Conservation (phyloP, 37 sponge, comb jelly and placozoan genomes). For the Mnemiopsis leidyi region DNA sequence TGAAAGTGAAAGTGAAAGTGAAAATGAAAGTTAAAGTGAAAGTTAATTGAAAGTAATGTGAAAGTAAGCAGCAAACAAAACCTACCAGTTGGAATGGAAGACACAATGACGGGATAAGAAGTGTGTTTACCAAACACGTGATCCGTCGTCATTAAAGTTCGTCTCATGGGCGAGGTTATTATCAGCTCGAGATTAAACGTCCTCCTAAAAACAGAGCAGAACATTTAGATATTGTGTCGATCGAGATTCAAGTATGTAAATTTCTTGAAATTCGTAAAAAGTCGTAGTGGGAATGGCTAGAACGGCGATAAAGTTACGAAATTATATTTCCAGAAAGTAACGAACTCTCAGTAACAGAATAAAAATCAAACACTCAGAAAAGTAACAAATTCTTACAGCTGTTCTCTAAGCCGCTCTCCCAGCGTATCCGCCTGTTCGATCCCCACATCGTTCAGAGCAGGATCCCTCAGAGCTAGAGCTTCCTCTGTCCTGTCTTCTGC, state of each 20-base stretch:
- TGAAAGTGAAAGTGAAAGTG: too few relatives aligned
- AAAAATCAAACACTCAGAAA: too few relatives aligned
- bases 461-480: neutral
- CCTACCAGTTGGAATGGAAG: neutral
- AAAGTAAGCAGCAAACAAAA: neutral
- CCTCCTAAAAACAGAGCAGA: too few relatives aligned
- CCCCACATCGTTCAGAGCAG: neutral
- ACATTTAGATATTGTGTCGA: too few relatives aligned
- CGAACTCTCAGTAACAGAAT: too few relatives aligned
- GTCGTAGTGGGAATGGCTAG: too few relatives aligned
- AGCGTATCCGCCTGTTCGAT: neutral
- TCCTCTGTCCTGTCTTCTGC: neutral
- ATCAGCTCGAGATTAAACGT: neutral
- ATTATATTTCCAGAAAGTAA: too few relatives aligned
- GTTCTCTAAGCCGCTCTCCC: neutral
- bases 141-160: slow-evolving; percentile 9
- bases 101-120: neutral
- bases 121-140: neutral
- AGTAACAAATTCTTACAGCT: neutral
- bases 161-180: slow-evolving; percentile 15
- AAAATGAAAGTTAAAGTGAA: too few relatives aligned
- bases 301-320: too few relatives aligned
- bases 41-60: too few relatives aligned
- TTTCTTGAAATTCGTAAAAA: too few relatives aligned
- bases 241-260: too few relatives aligned